Evolutionary conservation across 1,140 invertebrate genomes (phyloP).

Genomic region (Chionoecetes opilio): DNA sequence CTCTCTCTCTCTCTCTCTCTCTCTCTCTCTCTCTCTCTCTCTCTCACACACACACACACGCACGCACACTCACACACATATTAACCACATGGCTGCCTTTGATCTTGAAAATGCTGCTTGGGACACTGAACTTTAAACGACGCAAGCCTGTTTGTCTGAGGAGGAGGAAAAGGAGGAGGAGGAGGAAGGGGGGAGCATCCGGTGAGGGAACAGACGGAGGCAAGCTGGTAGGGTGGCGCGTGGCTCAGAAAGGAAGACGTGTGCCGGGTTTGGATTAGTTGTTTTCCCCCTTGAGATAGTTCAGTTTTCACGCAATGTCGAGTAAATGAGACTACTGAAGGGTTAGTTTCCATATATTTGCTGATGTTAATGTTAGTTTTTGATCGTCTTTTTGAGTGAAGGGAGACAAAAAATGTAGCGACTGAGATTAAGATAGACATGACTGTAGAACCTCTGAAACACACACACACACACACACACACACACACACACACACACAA

Average conservation of each 20-base stretch:
- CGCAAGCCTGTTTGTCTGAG: background rate
- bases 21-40: background rate
- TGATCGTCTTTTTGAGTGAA: too few relatives aligned
- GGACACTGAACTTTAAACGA: background rate
- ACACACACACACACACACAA: too few relatives aligned
- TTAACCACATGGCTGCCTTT: background rate
- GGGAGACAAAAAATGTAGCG: too few relatives aligned
- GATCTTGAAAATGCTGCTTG: background rate
- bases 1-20: background rate
- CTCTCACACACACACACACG: constrained; percentile 13
- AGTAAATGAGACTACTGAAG: too few relatives aligned
- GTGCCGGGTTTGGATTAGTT: background rate
- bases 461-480: too few relatives aligned
- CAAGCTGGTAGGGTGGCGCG: background rate
- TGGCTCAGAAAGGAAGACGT: background rate
- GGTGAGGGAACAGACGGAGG: background rate
- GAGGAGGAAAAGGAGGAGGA: background rate
- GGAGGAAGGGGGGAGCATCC: background rate
- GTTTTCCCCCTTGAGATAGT: too few relatives aligned
- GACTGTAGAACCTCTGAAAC: too few relatives aligned
- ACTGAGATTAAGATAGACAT: too few relatives aligned
- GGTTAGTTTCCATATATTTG: too few relatives aligned
- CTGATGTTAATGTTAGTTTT: too few relatives aligned
- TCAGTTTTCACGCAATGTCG: too few relatives aligned
- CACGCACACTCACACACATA: background rate